A percentile compares a stretch with the other conserved stretches of the same genome.
phyloP scores from a whole-genome alignment of 23 tunicate genomes.

The Ciona savignyi region DNA sequence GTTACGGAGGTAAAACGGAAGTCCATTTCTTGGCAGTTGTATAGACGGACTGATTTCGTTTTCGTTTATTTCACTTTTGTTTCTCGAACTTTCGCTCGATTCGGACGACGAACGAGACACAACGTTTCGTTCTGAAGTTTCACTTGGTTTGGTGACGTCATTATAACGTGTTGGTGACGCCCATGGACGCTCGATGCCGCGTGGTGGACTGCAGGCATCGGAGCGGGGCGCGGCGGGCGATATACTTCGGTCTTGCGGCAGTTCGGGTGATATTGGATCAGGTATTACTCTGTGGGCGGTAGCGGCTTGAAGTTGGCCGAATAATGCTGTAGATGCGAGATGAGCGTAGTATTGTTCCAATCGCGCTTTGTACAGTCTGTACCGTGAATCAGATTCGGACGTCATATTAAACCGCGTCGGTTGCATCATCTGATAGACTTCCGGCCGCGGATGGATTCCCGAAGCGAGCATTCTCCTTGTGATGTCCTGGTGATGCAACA shows the following conservation, averaged over 20 bases:
- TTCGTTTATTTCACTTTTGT: background rate
- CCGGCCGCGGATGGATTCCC: background rate
- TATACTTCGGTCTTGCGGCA: background rate
- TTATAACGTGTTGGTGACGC: background rate
- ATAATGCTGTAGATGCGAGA: slow-evolving; percentile 37
- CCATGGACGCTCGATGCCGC: slow-evolving; percentile 16
- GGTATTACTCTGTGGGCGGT: slow-evolving; percentile 10
- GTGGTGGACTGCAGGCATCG: slow-evolving; percentile 1
- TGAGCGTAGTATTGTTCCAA: slow-evolving; percentile 55
- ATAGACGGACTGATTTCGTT: background rate
- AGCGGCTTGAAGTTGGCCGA: background rate
- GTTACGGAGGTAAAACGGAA: background rate
- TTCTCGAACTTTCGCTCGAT: background rate
- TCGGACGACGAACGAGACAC: background rate
- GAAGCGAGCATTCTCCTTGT: background rate
- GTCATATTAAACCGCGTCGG: background rate
- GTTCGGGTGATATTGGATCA: background rate
- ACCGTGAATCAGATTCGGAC: background rate
- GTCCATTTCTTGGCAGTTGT: background rate
- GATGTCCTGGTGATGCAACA: background rate
- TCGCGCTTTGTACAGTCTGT: background rate
- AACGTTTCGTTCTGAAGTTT: background rate
- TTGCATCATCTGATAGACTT: background rate
- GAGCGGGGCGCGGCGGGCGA: background rate
- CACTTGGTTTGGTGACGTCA: background rate